phyloP scores from a whole-genome alignment of 2,797 vertebrate species.

The Notamacropus eugenii region DNA sequence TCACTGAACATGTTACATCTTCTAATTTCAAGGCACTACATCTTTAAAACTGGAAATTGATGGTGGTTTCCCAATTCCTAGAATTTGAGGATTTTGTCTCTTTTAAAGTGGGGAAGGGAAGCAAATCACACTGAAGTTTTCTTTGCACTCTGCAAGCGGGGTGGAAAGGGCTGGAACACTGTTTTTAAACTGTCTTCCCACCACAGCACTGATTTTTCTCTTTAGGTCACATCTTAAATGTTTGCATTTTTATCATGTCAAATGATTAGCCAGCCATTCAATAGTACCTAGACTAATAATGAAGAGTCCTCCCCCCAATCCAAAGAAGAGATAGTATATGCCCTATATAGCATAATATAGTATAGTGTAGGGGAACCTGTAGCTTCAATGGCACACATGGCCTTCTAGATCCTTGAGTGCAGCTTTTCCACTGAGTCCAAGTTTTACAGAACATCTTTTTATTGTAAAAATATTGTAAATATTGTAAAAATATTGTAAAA shows the following conservation, averaged over 20 bases:
- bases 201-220: not conserved
- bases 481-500: no score
- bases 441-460: no score
- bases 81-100: not conserved
- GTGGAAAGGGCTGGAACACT: not conserved
- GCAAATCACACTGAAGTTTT: not conserved
- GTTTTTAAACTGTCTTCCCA: not conserved
- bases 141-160: not conserved
- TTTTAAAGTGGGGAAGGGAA: not conserved
- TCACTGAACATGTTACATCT: not conserved
- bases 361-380: no score
- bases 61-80: not conserved
- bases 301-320: not conserved
- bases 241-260: not conserved
- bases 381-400: no score
- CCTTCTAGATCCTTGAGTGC: no score
- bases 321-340: not conserved
- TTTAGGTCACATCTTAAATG: not conserved
- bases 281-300: not conserved
- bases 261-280: not conserved
- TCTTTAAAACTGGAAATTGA: not conserved
- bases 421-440: no score
- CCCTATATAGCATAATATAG: no score
- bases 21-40: not conserved
- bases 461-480: no score